Base-by-base conservation (phyloP, 2,113 vertebrate species). In the Chamaea fasciata region DNA sequence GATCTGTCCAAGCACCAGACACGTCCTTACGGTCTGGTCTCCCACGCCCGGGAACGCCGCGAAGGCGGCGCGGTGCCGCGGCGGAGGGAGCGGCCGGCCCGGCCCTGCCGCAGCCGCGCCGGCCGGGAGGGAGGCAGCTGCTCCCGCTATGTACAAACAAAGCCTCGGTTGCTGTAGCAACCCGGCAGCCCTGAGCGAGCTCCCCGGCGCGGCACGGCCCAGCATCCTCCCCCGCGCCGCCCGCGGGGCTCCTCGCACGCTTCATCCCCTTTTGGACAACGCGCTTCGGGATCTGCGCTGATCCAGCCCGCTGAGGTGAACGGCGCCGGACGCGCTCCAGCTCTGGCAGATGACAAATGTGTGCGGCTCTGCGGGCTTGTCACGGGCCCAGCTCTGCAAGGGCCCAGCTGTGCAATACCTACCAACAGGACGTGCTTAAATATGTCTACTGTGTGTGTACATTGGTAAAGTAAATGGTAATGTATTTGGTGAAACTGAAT, bases 81-180 rank as follows among this genome's bases (percentile, higher is more conserved):
- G 75, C 30, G 30, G 13, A 56, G 85, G 76, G 65, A 63, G 84
- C 41, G 62, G 15, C 8, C 70, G 37, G 87, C 11, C 4, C 9
- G 50, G 39, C 55, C 68, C 85, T 47, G 37, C 24, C 26, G 26
- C 68, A 69, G 83, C 80, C 41, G 74, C 49, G 31, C 42, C 59
- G 21, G 18, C 1, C 37, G 37, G 37, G 37, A 39, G 39, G 59
- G 37, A 30, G 53, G 83, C 96, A 92, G 97, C 96, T 97, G 94
- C 86, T 94, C 82, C 52, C 81, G 46, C 27, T 97, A 85, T 86
- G 94, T 96, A 97, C 97, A 97, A 98, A 98, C 97, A 97, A 90
- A 93, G 75, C 68, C 94, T 33, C n/a, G 22, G 96, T 98, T 98
- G 92, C 98, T 96, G 71, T 85, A 87, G 97, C 96, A 98, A 98